Evolutionary conservation across 92 coral and sea anemone genomes (phyloP).

Genomic region (Blastomussa wellsi): DNA sequence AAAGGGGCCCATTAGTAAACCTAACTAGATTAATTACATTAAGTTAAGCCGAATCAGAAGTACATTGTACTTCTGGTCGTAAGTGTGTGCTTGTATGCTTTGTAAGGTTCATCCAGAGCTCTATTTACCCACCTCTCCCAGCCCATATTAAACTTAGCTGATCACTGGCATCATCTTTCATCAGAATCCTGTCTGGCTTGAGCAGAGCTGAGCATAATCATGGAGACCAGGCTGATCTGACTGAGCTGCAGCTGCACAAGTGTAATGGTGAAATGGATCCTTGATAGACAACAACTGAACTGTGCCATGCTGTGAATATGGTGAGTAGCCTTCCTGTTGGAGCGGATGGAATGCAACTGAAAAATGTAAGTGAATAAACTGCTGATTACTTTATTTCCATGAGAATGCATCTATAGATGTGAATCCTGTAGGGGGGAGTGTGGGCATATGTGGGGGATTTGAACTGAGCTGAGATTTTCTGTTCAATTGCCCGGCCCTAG

Average conservation of each 20-base stretch:
- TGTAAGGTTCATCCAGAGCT: conserved; percentile 19
- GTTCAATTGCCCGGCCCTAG: no score
- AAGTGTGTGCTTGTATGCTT: conserved; percentile 1
- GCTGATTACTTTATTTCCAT: no score
- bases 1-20: not conserved
- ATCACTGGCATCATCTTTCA: not conserved
- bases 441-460: no score
- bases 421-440: no score
- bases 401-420: no score
- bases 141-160: not conserved
- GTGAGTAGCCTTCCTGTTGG: not conserved
- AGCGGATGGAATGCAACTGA: not conserved
- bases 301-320: not conserved
- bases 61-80: not conserved
- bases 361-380: not conserved
- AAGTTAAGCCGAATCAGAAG: conserved; percentile 9
- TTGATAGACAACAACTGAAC: not conserved
- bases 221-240: not conserved
- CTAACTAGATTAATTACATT: not conserved
- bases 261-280: not conserved
- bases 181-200: not conserved
- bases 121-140: conserved; percentile 11
- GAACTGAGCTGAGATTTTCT: no score
- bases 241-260: not conserved
- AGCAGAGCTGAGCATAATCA: not conserved